Evolutionary conservation across 1,140 invertebrate species (phyloP).

Genomic region (Aphelenchoides besseyi): DNA sequence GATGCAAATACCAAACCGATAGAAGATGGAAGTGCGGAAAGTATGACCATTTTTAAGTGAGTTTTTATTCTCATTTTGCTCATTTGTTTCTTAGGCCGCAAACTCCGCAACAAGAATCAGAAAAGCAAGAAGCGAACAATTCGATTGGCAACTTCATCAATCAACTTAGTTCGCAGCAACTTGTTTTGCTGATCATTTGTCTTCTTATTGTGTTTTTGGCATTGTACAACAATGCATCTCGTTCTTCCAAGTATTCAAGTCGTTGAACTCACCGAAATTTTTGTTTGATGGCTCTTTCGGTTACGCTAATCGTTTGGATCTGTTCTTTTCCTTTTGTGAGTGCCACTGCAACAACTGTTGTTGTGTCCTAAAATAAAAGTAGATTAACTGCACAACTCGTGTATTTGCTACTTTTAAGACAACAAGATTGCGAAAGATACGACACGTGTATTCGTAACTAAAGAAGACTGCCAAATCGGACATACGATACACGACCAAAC

Average conservation of each 20-base stretch:
- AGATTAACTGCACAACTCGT: too few species aligned
- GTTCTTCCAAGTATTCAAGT: neutral
- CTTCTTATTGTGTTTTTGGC: neutral
- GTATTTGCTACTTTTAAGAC: slow-evolving; percentile 34
- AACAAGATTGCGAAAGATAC: slow-evolving; percentile 41
- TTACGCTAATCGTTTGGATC: slow-evolving; percentile 36
- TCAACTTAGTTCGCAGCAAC: slow-evolving; percentile 4
- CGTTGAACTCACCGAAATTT: slow-evolving; percentile 59
- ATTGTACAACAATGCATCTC: neutral
- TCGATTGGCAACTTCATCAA: neutral
- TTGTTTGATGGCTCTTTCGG: slow-evolving; percentile 52
- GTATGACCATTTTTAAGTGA: neutral
- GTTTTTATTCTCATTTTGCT: neutral
- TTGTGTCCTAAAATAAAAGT: slow-evolving; percentile 37
- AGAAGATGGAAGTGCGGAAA: slow-evolving; percentile 5
- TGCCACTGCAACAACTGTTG: slow-evolving; percentile 37
- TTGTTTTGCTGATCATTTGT: neutral
- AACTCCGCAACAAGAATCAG: neutral
- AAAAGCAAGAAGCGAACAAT: neutral
- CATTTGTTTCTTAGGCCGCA: neutral
- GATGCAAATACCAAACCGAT: slow-evolving; percentile 1
- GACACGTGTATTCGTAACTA: slow-evolving; percentile 49
- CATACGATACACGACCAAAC: slow-evolving; percentile 45
- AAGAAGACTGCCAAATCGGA: slow-evolving; percentile 39
- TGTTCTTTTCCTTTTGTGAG: slow-evolving; percentile 51